These are phyloP conservation scores for Tokudaia muenninki DNA, from an alignment of 2,797 vertebrate genomes.

Conservation along the genomic window DNA sequence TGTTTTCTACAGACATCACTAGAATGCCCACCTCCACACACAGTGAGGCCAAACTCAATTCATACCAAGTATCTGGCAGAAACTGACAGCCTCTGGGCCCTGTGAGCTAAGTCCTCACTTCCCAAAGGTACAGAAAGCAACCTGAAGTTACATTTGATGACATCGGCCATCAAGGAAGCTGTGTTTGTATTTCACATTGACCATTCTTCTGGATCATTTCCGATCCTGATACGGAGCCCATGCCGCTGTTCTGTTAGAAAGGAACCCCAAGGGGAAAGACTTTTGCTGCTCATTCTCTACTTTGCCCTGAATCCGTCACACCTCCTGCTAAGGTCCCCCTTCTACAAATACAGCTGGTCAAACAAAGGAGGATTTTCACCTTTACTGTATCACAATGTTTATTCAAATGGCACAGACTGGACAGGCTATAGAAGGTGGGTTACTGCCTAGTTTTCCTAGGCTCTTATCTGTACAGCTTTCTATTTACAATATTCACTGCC, in stretches of 20 bases:
- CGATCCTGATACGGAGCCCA: fast-evolving
- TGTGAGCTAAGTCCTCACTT: background rate
- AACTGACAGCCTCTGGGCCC: background rate
- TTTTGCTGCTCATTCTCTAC: background rate
- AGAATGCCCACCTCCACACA: background rate
- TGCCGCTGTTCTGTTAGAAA: background rate
- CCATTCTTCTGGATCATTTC: background rate
- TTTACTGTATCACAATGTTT: background rate
- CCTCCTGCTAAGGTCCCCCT: background rate
- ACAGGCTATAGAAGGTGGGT: background rate
- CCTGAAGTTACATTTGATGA: background rate
- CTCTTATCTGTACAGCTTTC: background rate
- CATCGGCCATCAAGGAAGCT: background rate
- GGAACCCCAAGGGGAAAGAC: background rate
- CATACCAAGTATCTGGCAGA: conserved; percentile 26
- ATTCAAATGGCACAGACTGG: background rate
- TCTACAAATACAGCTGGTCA: background rate
- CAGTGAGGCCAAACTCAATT: conserved; percentile 19
- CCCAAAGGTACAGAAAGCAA: background rate
- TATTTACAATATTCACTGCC: background rate
- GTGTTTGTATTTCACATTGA: background rate
- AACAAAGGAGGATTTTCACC: background rate
- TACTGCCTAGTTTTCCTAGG: background rate
- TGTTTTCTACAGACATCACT: background rate
- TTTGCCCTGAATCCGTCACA: background rate